phyloP scores from a whole-genome alignment of 2,113 vertebrate species.

The Danionella cerebrum region DNA sequence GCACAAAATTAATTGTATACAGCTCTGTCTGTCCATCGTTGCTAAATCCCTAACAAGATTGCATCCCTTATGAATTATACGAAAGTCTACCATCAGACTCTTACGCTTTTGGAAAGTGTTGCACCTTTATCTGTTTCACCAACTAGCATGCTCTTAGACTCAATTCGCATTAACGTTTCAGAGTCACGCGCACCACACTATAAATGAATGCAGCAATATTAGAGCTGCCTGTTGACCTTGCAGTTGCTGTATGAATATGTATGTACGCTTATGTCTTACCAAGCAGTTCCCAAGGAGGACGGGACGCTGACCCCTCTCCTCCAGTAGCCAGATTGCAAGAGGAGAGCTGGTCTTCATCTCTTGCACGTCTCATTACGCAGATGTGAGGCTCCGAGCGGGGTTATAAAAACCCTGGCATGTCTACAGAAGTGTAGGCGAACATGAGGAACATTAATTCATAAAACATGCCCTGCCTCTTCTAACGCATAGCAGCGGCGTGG shows the following conservation, averaged over 20 bases:
- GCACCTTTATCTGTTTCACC: neutral
- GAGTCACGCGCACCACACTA: neutral
- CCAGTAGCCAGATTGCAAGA: constrained; percentile 1
- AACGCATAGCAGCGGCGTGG: constrained; percentile 5
- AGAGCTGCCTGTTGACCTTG: constrained; percentile 28
- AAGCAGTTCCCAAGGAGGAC: constrained; percentile 29
- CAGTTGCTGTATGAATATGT: constrained; percentile 34
- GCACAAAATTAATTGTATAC: no score
- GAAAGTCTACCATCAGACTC: neutral
- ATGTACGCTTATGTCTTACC: constrained; percentile 29
- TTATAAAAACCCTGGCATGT: constrained; percentile 8
- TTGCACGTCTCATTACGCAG: constrained; percentile 24
- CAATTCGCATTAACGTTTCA: constrained; percentile 8
- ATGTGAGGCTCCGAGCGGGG: neutral
- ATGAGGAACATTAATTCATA: constrained; percentile 37
- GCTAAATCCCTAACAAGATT: neutral
- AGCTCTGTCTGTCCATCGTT: no score
- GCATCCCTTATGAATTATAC: neutral
- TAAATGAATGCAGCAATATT: constrained; percentile 25
- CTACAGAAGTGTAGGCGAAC: constrained; percentile 1
- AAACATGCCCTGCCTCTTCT: constrained; percentile 30
- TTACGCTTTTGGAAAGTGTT: neutral
- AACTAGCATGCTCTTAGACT: constrained; percentile 22
- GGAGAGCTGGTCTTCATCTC: constrained; percentile 4
- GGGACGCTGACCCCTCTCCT: constrained; percentile 12